phyloP scores from a whole-genome alignment of 2,888 invertebrate genomes.

The Hypsopygia costalis region DNA sequence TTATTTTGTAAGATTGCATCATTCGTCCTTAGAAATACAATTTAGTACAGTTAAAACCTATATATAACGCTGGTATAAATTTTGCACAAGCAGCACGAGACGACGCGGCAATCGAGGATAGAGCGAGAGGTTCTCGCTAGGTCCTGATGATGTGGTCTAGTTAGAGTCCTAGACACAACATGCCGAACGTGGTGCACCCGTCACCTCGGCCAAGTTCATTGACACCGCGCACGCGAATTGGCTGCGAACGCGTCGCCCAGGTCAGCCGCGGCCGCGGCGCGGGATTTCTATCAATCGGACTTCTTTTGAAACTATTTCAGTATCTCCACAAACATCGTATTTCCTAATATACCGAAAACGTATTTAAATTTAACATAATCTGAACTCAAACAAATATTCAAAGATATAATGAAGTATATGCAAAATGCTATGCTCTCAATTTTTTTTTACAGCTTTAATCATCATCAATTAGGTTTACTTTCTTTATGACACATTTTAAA shows the following conservation, averaged over 20 bases:
- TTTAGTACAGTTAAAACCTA: no score
- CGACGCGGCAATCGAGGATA: not conserved
- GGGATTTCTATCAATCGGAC: not conserved
- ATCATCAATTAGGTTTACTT: no score
- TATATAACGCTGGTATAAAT: not conserved
- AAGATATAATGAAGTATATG: no score
- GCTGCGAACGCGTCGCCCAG: slow-evolving; percentile 25
- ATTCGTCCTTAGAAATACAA: no score
- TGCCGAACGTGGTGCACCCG: slow-evolving; percentile 1
- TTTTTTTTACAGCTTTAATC: no score
- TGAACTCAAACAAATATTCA: no score
- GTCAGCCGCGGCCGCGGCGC: slow-evolving; percentile 11
- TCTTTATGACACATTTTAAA: no score
- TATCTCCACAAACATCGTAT: not conserved
- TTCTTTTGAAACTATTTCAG: not conserved
- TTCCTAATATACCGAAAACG: no score
- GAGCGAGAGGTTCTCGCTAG: not conserved
- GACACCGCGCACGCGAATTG: slow-evolving; percentile 23
- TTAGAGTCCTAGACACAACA: slow-evolving; percentile 3
- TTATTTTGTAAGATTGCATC: no score
- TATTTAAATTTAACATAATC: no score
- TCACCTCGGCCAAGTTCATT: slow-evolving; percentile 32
- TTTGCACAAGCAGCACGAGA: not conserved
- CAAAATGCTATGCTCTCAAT: no score
- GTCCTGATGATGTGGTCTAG: slow-evolving; percentile 3